Evolutionary conservation across 2,797 vertebrate genomes (phyloP), one percentile per base, ranked within the genome.

Genomic region (Brachymystax lenok): DNA sequence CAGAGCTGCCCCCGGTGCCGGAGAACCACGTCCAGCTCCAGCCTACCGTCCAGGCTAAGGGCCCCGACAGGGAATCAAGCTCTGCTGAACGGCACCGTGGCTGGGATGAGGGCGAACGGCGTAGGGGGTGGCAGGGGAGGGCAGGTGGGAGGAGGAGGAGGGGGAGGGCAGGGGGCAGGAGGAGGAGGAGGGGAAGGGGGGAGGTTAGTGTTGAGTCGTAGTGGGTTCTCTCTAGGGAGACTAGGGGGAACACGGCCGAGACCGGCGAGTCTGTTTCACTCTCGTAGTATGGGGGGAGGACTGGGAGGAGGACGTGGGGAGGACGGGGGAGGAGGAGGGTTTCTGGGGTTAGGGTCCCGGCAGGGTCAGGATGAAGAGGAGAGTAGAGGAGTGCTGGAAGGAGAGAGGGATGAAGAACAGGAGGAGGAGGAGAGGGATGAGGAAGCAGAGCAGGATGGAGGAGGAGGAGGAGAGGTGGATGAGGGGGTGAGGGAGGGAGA

Each of bases 201-300:
- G 59, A 93, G 96, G 83, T 86, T 97, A 86, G 96, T 96, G 64
- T 95, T 97, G 78, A 97, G 96, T 87, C 94, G 96, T 69, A 97
- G 96, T 21, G 96, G 96, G 78, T 96, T 97, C 81, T 97, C 96
- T 0, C 87, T 97, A 1, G 95, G 96, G 0, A 91, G 95, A 16
- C 92, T 95, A 0, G 93, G 86, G 68, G 90, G 86, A 54, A 89
- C 88, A 16, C 92, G 94, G 21, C 93, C 59, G n/a, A 24, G 59
- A 63, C 59, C 91, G 17, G 88, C 89, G 78, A 94, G 87, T 84
- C 88, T 97, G 82, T 96, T 97, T 84, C 96, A 96, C 33, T 97
- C 96, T 68, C 93, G 96, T 19, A 97, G 96, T 91, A 93, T 96
- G 84, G 96, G 95, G 0, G 96, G 96, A 67, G 94, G 90, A 16